Conservation (phyloP, 2,888 invertebrate species). For the Alsophila aescularia region DNA sequence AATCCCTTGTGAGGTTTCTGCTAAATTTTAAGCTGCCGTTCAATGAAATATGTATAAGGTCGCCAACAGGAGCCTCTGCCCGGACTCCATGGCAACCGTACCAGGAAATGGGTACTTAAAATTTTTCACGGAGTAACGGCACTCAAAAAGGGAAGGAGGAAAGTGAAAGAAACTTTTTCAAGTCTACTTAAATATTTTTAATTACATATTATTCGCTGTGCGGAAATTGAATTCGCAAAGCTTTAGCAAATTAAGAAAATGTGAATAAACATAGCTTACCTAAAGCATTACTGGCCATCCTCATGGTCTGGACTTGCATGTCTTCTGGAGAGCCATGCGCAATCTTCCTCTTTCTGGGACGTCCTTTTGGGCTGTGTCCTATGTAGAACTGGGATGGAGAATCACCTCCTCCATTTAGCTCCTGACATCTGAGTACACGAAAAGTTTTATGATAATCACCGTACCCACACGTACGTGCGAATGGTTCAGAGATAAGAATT, state of each 20-base stretch:
- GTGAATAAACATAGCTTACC: slow-evolving; percentile 76
- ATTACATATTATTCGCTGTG: slow-evolving; percentile 16
- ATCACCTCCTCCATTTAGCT: slow-evolving; percentile 80
- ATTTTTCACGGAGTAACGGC: slow-evolving; percentile 37
- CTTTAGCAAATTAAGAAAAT: not conserved
- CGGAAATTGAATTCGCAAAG: slow-evolving; percentile 15
- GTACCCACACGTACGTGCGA: no score
- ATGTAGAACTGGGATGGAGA: slow-evolving; percentile 88
- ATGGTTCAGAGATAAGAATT: no score
- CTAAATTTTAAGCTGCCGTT: slow-evolving; percentile 70
- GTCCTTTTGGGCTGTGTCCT: slow-evolving; percentile 88
- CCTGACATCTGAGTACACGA: slow-evolving; percentile 66
- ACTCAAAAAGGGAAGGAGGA: slow-evolving; percentile 7
- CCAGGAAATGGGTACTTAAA: slow-evolving; percentile 13
- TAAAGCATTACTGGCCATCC: slow-evolving; percentile 87
- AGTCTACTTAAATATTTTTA: slow-evolving; percentile 9
- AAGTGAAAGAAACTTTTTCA: not conserved
- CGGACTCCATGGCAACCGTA: slow-evolving; percentile 24
- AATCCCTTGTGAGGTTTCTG: slow-evolving; percentile 75
- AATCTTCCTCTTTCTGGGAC: slow-evolving; percentile 92
- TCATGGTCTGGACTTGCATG: slow-evolving; percentile 87
- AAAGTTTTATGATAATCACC: not conserved
- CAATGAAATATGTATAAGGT: slow-evolving; percentile 63
- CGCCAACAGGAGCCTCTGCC: slow-evolving; percentile 35
- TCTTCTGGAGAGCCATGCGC: slow-evolving; percentile 84